Evolutionary conservation across 1,140 invertebrate species (phyloP).

Genomic region (Bombus superbus): DNA sequence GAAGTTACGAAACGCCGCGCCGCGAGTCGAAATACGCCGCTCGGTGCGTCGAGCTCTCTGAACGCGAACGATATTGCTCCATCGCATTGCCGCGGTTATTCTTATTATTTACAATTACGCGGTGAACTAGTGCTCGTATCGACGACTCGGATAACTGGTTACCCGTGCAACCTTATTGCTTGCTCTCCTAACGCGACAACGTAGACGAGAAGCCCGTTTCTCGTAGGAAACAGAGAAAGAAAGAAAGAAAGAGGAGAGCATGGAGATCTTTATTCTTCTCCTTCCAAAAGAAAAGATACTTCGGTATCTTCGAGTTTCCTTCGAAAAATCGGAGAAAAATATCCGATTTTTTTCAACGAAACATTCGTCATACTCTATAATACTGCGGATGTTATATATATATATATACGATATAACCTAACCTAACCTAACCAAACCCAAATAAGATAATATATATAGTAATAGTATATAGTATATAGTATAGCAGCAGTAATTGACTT

Average conservation of each 20-base stretch:
- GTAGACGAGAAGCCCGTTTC: no score
- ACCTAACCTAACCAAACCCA: no score
- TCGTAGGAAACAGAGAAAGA: background rate
- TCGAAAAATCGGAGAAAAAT: no score
- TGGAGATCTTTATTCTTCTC: background rate
- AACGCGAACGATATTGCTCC: constrained; percentile 5
- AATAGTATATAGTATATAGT: no score
- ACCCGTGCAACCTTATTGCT: background rate
- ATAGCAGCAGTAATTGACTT: no score
- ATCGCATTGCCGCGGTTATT: background rate
- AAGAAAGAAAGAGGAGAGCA: background rate
- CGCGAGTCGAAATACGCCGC: constrained; percentile 39
- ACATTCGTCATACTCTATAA: no score
- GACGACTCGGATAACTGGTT: background rate
- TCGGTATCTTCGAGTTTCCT: no score
- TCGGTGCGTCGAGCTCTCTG: constrained; percentile 10
- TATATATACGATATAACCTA: no score
- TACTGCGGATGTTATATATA: no score
- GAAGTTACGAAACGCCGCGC: constrained; percentile 33
- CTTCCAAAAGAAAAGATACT: no score
- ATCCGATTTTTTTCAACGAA: no score
- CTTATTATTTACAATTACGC: background rate
- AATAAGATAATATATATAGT: no score
- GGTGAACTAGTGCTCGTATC: background rate
- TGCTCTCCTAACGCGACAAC: background rate